Percentiles rank a stretch among this genome's conserved stretches.
Conservation (phyloP, 2,797 vertebrate genomes). For the Choloepus didactylus region DNA sequence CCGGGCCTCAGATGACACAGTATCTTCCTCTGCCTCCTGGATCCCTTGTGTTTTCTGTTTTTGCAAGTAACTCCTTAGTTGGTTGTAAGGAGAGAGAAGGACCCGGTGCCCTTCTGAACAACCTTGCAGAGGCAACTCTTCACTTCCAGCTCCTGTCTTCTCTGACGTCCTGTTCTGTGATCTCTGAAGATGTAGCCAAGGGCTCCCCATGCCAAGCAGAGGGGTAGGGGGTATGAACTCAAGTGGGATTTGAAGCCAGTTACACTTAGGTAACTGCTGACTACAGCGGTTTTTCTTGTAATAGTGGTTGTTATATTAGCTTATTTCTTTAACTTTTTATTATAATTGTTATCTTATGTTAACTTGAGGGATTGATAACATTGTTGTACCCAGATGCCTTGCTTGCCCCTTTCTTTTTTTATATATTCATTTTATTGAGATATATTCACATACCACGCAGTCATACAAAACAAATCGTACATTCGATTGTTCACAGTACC, state of each 20-base stretch:
- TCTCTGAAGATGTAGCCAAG: background rate
- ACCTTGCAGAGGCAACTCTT: background rate
- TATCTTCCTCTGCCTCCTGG: background rate
- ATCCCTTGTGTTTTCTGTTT: conserved; percentile 23
- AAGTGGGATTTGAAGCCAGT: background rate
- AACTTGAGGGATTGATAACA: no score
- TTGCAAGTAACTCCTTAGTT: background rate
- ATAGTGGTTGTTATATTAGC: no score
- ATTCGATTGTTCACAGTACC: no score
- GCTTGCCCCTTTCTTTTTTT: no score
- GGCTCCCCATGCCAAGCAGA: background rate
- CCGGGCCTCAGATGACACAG: background rate
- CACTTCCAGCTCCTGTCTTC: background rate
- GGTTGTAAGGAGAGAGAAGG: conserved; percentile 2
- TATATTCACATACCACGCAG: no score
- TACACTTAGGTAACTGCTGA: background rate
- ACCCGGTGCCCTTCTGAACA: background rate
- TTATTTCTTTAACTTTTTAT: no score
- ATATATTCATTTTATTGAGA: no score
- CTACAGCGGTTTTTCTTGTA: no score
- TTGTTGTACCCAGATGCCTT: no score
- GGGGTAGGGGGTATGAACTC: background rate
- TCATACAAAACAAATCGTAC: no score
- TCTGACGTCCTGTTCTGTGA: background rate
- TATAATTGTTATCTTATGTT: no score